phyloP scores from a whole-genome alignment of 1,140 invertebrate species.

The Heliconius hewitsoni region DNA sequence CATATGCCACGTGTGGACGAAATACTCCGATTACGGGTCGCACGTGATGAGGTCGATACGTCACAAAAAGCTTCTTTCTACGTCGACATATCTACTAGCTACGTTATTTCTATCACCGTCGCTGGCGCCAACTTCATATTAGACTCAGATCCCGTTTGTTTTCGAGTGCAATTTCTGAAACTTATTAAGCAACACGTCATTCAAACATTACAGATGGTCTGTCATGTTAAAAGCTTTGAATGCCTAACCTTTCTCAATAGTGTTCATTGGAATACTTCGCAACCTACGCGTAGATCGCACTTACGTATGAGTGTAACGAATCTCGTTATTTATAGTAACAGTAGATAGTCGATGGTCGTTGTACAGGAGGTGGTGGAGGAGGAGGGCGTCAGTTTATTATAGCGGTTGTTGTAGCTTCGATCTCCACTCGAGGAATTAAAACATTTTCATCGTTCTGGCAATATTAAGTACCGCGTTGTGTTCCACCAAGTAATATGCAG shows the following conservation, averaged over 20 bases:
- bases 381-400: too few species aligned
- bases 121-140: slow-evolving; percentile 70
- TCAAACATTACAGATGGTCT: slow-evolving; percentile 35
- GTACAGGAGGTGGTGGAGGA: too few species aligned
- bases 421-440: too few species aligned
- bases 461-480: too few species aligned
- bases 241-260: slow-evolving; percentile 22
- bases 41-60: slow-evolving; percentile 38
- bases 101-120: slow-evolving; percentile 67
- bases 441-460: too few species aligned
- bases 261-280: slow-evolving; percentile 8
- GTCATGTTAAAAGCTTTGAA: slow-evolving; percentile 15
- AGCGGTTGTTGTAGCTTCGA: too few species aligned
- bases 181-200: slow-evolving; percentile 63
- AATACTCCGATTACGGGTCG: slow-evolving; percentile 8
- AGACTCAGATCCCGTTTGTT: slow-evolving; percentile 65
- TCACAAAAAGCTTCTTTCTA: slow-evolving; percentile 57
- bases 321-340: slow-evolving; percentile 5
- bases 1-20: slow-evolving; percentile 9
- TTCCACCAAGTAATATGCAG: too few species aligned
- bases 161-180: slow-evolving; percentile 58
- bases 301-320: slow-evolving; percentile 9
- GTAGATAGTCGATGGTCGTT: too few species aligned
- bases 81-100: slow-evolving; percentile 65
- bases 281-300: slow-evolving; percentile 11